Conservation (phyloP, 2,888 invertebrate species). For the Pterostichus niger region DNA sequence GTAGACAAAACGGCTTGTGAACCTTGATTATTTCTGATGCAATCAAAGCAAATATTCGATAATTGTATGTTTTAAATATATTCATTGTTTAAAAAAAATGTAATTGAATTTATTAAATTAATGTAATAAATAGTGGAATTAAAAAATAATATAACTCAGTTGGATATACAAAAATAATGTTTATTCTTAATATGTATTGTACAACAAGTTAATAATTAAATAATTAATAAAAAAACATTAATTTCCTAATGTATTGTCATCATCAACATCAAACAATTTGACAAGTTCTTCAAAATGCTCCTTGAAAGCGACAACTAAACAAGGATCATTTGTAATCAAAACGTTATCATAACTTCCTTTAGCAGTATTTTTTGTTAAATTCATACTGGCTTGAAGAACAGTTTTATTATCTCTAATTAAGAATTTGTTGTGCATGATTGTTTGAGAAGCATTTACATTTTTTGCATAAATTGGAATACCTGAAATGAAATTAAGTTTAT, state of each 20-base stretch:
- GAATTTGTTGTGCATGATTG: constrained; percentile 64
- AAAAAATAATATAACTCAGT: too few relatives aligned
- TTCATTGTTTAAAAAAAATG: background rate
- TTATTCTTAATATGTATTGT: too few relatives aligned
- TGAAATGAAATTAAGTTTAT: background rate
- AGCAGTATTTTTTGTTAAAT: constrained; percentile 60
- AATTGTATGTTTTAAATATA: constrained; percentile 2
- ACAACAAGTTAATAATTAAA: too few relatives aligned
- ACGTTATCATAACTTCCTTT: constrained; percentile 60
- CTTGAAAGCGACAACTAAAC: constrained; percentile 24
- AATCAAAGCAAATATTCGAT: constrained; percentile 19
- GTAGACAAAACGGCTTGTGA: background rate
- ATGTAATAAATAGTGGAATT: background rate
- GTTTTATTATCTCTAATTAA: constrained; percentile 40
- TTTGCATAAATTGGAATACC: constrained; percentile 46
- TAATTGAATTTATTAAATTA: background rate
- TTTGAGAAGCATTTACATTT: constrained; percentile 20
- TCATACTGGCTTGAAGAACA: constrained; percentile 58
- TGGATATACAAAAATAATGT: too few relatives aligned
- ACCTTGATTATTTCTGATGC: constrained; percentile 41
- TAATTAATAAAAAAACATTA: too few relatives aligned
- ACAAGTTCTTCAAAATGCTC: constrained; percentile 40
- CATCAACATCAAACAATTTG: constrained; percentile 31
- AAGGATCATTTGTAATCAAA: constrained; percentile 47
- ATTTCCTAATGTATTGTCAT: background rate